These are phyloP conservation scores for Xestoiulus laeticollis DNA, from an alignment of 2,888 invertebrate genomes.

Conservation along the genomic window DNA sequence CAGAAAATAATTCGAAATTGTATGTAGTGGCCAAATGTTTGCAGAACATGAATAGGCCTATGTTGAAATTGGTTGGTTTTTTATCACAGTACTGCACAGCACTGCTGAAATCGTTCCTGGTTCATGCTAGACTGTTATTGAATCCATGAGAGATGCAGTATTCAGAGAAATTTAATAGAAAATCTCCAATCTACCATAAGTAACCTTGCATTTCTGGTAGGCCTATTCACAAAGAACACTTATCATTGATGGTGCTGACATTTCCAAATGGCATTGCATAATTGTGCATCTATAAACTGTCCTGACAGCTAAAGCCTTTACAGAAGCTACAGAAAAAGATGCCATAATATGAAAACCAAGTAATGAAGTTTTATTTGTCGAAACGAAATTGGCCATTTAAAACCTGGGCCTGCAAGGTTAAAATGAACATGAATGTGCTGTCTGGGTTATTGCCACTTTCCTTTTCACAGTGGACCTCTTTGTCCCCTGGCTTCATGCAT, in stretches of 20 bases:
- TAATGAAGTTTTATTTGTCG: not conserved
- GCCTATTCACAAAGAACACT: no score
- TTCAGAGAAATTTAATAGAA: no score
- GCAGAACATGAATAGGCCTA: no score
- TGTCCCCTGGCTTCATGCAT: not conserved
- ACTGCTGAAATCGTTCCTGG: no score
- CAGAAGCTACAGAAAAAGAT: not conserved
- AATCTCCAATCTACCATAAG: no score
- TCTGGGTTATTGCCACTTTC: not conserved
- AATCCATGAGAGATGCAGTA: no score
- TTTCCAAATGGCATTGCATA: not conserved
- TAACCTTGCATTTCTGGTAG: no score
- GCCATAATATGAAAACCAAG: not conserved
- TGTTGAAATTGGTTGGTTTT: no score
- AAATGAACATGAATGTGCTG: not conserved
- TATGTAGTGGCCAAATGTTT: no score
- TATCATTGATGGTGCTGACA: not conserved
- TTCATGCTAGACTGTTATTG: no score
- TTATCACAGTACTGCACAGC: no score
- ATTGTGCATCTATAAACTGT: not conserved
- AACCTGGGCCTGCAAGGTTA: not conserved
- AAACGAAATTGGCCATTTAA: not conserved
- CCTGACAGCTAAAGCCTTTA: not conserved
- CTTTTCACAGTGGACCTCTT: not conserved
- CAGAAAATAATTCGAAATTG: no score